These are phyloP conservation scores for Trematomus bernacchii DNA, from an alignment of 2,797 vertebrate species.

Conservation along the genomic window DNA sequence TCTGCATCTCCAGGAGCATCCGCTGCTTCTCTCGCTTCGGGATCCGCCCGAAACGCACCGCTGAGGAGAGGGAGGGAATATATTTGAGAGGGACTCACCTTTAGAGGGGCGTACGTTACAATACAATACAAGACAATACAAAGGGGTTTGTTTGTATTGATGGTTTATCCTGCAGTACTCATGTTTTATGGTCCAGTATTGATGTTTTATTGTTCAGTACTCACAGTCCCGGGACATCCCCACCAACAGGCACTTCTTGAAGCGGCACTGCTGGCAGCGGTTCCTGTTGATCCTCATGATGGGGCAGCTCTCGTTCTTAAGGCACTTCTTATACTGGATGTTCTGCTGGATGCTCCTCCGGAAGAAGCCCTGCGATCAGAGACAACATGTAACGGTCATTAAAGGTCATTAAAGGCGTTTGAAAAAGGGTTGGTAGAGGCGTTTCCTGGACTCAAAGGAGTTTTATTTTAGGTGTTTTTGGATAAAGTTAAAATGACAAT, in stretches of 20 bases:
- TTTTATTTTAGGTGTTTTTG: too few relatives aligned
- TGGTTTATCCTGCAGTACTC: too few relatives aligned
- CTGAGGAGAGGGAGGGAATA: constrained; percentile 67
- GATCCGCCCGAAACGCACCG: constrained; percentile 97
- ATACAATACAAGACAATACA: too few relatives aligned
- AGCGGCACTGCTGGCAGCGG: constrained; percentile 97
- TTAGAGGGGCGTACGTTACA: too few relatives aligned
- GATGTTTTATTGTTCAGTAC: constrained; percentile 33
- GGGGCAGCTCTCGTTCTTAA: constrained; percentile 96
- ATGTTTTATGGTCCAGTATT: too few relatives aligned
- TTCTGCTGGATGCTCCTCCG: constrained; percentile 98
- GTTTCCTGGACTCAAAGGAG: too few relatives aligned
- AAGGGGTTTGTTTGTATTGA: too few relatives aligned
- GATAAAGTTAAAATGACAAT: too few relatives aligned
- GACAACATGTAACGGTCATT: too few relatives aligned
- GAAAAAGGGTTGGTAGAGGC: too few relatives aligned
- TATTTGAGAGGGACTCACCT: background rate
- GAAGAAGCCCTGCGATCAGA: constrained; percentile 91
- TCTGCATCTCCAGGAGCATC: constrained; percentile 98
- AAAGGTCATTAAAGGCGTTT: too few relatives aligned
- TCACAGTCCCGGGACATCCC: constrained; percentile 98
- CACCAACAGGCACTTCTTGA: constrained; percentile 96
- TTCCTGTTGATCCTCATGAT: constrained; percentile 98
- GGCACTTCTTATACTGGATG: constrained; percentile 98
- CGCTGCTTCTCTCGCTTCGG: constrained; percentile 96